These are phyloP conservation scores for Acropternis orthonyx DNA, from an alignment of 2,797 vertebrate species.

Conservation along the genomic window DNA sequence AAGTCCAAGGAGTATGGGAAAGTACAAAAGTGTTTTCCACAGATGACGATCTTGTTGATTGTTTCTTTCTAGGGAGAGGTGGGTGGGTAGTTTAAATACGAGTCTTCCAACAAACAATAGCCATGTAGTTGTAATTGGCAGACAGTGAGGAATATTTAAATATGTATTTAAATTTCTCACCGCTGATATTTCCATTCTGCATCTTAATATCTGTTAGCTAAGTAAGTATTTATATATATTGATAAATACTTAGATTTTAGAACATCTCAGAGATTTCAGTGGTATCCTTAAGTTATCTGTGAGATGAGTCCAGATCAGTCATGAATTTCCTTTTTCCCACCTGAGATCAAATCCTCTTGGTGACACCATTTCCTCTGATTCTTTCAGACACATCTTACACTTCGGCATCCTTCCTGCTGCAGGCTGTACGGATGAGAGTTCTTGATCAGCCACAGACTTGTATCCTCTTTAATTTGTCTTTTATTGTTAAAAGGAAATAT, in stretches of 20 bases:
- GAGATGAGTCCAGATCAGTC: not conserved
- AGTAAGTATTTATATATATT: not conserved
- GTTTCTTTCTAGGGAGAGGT: not conserved
- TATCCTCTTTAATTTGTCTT: not conserved
- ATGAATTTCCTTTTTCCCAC: slow-evolving; percentile 9
- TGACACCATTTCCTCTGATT: slow-evolving; percentile 45
- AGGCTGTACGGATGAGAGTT: not conserved
- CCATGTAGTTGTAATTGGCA: not conserved
- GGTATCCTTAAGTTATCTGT: not conserved
- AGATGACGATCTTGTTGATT: not conserved
- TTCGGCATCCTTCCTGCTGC: slow-evolving; percentile 35
- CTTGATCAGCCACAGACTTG: not conserved
- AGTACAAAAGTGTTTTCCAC: not conserved
- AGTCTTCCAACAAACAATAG: not conserved
- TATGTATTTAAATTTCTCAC: not conserved
- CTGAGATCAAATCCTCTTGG: slow-evolving; percentile 18
- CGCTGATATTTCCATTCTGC: not conserved
- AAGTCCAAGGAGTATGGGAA: not conserved
- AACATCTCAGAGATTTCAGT: not conserved
- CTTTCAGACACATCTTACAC: not conserved
- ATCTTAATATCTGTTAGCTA: not conserved
- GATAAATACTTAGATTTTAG: not conserved
- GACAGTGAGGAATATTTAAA: not conserved
- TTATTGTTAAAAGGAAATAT: slow-evolving; percentile 41
- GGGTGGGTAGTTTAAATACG: not conserved